These are phyloP conservation scores for Corythaixoides concolor DNA, from an alignment of 2,113 vertebrate genomes.

Conservation along the genomic window DNA sequence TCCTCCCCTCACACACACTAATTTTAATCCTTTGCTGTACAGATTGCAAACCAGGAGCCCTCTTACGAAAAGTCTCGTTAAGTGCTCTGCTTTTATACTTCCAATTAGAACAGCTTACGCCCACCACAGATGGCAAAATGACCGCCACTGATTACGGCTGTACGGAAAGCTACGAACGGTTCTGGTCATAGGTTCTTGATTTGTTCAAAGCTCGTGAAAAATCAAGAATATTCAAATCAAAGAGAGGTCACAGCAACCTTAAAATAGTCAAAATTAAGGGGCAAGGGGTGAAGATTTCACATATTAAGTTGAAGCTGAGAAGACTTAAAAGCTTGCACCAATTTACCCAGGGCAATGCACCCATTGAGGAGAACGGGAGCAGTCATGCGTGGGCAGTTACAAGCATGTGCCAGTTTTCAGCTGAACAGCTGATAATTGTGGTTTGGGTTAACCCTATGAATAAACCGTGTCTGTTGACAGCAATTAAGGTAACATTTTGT, in stretches of 20 bases:
- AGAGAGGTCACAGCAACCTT: not conserved
- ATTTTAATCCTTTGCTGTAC: constrained; percentile 1
- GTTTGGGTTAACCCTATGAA: not conserved
- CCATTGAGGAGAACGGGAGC: not conserved
- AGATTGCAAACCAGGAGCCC: not conserved
- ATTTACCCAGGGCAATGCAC: not conserved
- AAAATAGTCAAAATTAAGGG: not conserved
- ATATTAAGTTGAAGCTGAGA: not conserved
- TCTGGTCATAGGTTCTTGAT: not conserved
- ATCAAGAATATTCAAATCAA: not conserved
- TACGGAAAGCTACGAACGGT: not conserved
- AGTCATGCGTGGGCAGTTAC: not conserved
- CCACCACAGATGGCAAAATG: constrained; percentile 34
- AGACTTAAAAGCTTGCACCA: not conserved
- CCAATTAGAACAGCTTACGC: constrained; percentile 14
- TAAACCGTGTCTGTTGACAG: not conserved
- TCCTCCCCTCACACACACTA: not conserved
- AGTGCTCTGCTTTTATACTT: constrained; percentile 3
- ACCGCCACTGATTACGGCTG: accelerated
- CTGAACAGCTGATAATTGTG: not conserved
- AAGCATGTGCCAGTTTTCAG: not conserved
- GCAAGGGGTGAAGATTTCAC: not conserved
- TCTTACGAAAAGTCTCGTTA: not conserved
- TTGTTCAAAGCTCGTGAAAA: not conserved
- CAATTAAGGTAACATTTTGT: not conserved